Conservation (phyloP, 2,797 vertebrate species). For the Typhlichthys eigenmanni region DNA sequence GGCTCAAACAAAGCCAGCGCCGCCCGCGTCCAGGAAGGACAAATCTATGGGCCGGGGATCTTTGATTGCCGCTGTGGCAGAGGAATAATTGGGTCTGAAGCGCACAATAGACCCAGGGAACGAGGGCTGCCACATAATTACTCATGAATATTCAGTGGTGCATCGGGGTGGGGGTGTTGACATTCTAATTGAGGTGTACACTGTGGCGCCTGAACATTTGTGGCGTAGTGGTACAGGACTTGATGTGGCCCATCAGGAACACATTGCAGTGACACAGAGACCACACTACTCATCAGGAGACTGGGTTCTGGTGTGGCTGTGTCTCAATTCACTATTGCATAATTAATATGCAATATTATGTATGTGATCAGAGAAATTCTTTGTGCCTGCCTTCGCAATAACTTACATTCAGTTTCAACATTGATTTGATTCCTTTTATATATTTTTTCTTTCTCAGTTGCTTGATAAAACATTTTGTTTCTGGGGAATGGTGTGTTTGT, state of each 20-base stretch:
- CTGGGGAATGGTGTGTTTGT: too few species aligned
- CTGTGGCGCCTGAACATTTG: slow-evolving; percentile 40
- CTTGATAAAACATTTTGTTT: too few species aligned
- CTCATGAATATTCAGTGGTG: slow-evolving; percentile 79
- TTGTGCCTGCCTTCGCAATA: too few species aligned
- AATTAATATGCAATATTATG: too few species aligned
- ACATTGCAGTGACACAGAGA: slow-evolving; percentile 22
- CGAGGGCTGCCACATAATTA: slow-evolving; percentile 64
- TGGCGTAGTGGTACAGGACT: slow-evolving; percentile 45
- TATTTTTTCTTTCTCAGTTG: too few species aligned
- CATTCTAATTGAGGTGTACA: slow-evolving; percentile 52
- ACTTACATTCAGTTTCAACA: too few species aligned
- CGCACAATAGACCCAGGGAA: slow-evolving; percentile 63
- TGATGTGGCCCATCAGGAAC: slow-evolving; percentile 53
- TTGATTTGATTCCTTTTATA: too few species aligned
- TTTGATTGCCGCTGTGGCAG: slow-evolving; percentile 69
- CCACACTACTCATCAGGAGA: slow-evolving; percentile 1
- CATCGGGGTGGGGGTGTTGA: slow-evolving; percentile 40
- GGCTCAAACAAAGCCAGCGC: slow-evolving; percentile 47
- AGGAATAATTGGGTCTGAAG: slow-evolving; percentile 70
- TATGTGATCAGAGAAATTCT: too few species aligned
- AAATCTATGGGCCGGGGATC: slow-evolving; percentile 36
- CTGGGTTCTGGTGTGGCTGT: slow-evolving; percentile 5
- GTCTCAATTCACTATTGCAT: too few species aligned
- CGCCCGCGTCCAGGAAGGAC: slow-evolving; percentile 44